Percentiles rank a stretch among this genome's conserved stretches.
Evolutionary conservation across 2,797 vertebrate genomes (phyloP).

Genomic region (Oreonectes daqikongensis): DNA sequence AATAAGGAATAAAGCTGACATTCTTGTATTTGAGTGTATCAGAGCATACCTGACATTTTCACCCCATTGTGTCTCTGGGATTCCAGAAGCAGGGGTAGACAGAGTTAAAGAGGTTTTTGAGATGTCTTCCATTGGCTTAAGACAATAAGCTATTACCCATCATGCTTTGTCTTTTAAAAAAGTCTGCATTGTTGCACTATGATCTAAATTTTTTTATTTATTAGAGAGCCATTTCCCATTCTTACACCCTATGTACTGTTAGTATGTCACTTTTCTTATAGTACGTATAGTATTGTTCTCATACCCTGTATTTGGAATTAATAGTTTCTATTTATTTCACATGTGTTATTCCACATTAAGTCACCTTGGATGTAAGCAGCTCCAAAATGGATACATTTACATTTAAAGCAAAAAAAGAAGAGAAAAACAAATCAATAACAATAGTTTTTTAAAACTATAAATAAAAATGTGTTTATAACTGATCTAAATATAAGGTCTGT

Average conservation of each 20-base stretch:
- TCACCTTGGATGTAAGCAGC: background rate
- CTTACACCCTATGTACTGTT: background rate
- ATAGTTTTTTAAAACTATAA: too few relatives aligned
- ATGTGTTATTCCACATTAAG: too few relatives aligned
- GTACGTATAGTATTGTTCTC: too few relatives aligned
- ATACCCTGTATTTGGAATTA: too few relatives aligned
- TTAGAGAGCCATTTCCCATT: background rate
- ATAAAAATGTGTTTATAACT: too few relatives aligned
- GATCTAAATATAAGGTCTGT: too few relatives aligned
- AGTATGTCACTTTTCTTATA: background rate
- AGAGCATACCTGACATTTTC: conserved; percentile 64
- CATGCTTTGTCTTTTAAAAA: background rate
- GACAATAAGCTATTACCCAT: background rate
- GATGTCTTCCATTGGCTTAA: conserved; percentile 65
- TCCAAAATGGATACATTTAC: background rate
- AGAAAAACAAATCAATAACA: too few relatives aligned
- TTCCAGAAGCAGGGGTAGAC: conserved; percentile 73
- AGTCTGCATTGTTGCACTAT: background rate
- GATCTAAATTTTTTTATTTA: background rate
- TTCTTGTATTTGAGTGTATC: background rate
- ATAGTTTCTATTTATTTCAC: too few relatives aligned
- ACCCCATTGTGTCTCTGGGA: conserved; percentile 64
- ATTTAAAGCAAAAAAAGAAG: too few relatives aligned
- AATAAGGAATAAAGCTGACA: background rate
- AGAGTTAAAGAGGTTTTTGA: conserved; percentile 69